Conservation (phyloP, 2,113 vertebrate genomes). For the Bombycilla garrulus region DNA sequence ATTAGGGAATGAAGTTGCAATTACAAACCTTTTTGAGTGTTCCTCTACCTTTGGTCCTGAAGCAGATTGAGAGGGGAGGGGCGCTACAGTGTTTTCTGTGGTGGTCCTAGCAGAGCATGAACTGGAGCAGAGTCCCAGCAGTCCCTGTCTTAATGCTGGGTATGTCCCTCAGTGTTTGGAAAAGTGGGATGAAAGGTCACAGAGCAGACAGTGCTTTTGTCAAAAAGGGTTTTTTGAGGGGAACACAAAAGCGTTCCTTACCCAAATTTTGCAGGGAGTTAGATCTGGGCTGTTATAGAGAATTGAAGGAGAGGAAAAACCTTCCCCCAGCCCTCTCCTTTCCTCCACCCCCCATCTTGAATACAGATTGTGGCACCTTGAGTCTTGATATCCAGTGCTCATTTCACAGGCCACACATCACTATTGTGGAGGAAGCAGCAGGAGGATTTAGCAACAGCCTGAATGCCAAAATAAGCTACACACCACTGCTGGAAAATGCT, state of each 20-base stretch:
- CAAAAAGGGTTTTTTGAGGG: too few relatives aligned
- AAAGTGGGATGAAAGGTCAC: neutral
- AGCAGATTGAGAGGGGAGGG: neutral
- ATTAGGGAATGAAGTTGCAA: neutral
- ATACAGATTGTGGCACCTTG: neutral
- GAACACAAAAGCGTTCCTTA: neutral
- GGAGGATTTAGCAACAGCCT: conserved; percentile 35
- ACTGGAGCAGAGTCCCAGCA: neutral
- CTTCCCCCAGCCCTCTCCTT: neutral
- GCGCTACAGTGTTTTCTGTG: neutral
- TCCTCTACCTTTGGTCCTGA: neutral
- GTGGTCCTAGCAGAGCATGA: neutral
- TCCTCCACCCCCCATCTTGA: neutral
- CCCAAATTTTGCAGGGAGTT: neutral
- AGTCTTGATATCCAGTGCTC: neutral
- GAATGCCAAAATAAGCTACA: conserved; percentile 28
- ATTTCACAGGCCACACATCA: conserved; percentile 45
- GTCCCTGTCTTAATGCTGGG: neutral
- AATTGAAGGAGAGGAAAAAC: neutral
- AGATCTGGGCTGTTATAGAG: neutral
- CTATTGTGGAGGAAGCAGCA: conserved; percentile 46
- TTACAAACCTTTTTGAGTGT: neutral
- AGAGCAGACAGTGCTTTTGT: neutral
- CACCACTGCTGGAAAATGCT: neutral
- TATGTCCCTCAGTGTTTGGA: neutral